Percentiles rank a stretch among this genome's conserved stretches.
Conservation (phyloP, 2,797 vertebrate species). For the Adelosebastes latens region DNA sequence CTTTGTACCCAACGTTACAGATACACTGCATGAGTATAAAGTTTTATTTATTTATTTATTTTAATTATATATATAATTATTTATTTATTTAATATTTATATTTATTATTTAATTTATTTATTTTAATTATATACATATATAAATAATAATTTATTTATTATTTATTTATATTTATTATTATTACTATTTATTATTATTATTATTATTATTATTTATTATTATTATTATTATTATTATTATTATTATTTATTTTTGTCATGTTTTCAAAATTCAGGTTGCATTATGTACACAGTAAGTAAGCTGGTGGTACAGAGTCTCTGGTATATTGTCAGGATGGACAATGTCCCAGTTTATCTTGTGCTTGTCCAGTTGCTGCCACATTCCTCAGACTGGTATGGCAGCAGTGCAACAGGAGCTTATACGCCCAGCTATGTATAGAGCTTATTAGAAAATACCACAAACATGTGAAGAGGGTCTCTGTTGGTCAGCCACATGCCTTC, state of each 20-base stretch:
- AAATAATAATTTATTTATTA: too few relatives aligned
- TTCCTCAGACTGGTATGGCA: slow-evolving; percentile 68
- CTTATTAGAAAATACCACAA: slow-evolving; percentile 46
- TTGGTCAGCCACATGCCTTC: background rate
- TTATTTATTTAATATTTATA: too few relatives aligned
- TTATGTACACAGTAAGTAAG: background rate
- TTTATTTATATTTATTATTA: too few relatives aligned
- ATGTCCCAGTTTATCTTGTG: slow-evolving; percentile 26
- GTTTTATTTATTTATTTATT: too few relatives aligned
- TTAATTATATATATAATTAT: too few relatives aligned
- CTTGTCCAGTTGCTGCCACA: slow-evolving; percentile 73
- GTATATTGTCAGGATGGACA: slow-evolving; percentile 2
- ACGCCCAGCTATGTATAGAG: slow-evolving; percentile 53
- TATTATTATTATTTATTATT: too few relatives aligned
- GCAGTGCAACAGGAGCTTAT: slow-evolving; percentile 25
- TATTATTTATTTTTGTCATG: background rate
- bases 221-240: too few relatives aligned
- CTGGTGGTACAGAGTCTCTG: background rate
- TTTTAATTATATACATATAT: too few relatives aligned
- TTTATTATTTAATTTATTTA: too few relatives aligned
- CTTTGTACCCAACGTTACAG: background rate
- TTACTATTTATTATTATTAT: too few relatives aligned
- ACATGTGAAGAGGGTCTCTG: background rate
- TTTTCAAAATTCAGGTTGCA: background rate
- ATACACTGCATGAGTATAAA: background rate